Evolutionary conservation across 2,797 vertebrate genomes (phyloP), one percentile per base, ranked within the genome.

Genomic region (Acrocephalus scirpaceus): DNA sequence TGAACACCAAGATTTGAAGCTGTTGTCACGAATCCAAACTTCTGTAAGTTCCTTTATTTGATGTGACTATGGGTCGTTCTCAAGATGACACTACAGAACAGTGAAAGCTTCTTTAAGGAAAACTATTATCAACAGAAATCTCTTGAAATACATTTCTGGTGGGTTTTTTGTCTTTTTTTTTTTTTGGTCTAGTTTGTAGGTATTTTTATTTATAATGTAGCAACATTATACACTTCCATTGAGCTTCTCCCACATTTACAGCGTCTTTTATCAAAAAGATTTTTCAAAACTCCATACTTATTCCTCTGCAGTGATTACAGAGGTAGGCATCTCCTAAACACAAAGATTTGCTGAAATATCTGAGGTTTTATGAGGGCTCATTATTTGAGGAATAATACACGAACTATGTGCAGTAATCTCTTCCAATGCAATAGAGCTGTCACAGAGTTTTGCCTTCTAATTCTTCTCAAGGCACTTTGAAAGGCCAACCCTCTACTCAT

Each of bases 361-460:
- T 60, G 58, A 88, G 36, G 29, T 88, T 79, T 85, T 76, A 81
- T 1, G 1, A 77, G 72, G 66, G 32, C 51, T 91, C n/a, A 72
- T 76, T 89, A 86, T 88, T 90, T 85, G 34, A 84, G 60, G 67
- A 81, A 81, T 83, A 90, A 83, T 36, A 69, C 57, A 67, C n/a
- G 87, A 91, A 78, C 19, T 40, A 11, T 13, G 9, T n/a, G 23
- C 87, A 58, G 32, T 47, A 82, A 85, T 70, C 45, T 79, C 57
- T 50, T 75, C 17, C 42, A 62, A 51, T 1, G 7, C 40, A 60
- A 61, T 27, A 29, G 11, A 92, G 65, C 30, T 89, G 71, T 62
- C 65, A 71, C 16, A 21, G 50, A 76, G n/a, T 76, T 86, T 70
- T 88, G 26, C 65, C 54, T 86, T 26, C 27, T 62, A 72, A 65